Evolutionary conservation across 1,140 invertebrate genomes (phyloP), one percentile per base, ranked within the genome.

Genomic region (Drosophila pallidifrons): DNA sequence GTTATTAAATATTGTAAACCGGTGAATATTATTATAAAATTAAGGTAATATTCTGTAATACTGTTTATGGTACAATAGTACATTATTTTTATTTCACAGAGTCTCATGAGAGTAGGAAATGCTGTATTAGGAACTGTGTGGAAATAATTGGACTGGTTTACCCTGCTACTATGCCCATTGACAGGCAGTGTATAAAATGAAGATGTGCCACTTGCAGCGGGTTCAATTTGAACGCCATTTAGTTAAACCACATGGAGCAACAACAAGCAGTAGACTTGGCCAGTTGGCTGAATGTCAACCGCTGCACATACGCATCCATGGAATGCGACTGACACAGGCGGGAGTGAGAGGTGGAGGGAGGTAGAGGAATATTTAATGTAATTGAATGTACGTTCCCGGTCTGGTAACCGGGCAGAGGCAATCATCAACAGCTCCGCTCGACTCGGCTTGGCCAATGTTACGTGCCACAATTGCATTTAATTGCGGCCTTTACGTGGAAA

Each of bases 201-300:
- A 75, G 73, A 75, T 71, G 73, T 54, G 73, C 68, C 16, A 35
- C 30, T 32, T 46, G 78, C 71, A 58, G 66, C 55, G 81, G 81
- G 81, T 82, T 82, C 81, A 82, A 83, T 82, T 83, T 79, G 59
- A 75, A 63, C 80, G 81, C 82, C 82, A 85, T 83, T 83, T 83
- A 83, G 67, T 76, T 57, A 30, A 61, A 55, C 75, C 77, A 66
- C 46, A 66, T 47, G 30, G 41, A 68, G 41, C 15, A 11, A 67
- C 15, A 64, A 45, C 59, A 52, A 20, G 20, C 61, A 47, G 5
- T 6, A 13, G 13, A 63, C 28, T 43, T 52, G 38, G 60, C 32
- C 45, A 72, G 58, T 75, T 79, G 72, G 80, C 43, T 88, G 83
- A 87, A 87, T 87, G 82, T 88, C 82, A 86, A 88, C 83, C 65